These are phyloP conservation scores for Calliopsis andreniformis DNA, from an alignment of 1,140 invertebrate species.

Conservation along the genomic window DNA sequence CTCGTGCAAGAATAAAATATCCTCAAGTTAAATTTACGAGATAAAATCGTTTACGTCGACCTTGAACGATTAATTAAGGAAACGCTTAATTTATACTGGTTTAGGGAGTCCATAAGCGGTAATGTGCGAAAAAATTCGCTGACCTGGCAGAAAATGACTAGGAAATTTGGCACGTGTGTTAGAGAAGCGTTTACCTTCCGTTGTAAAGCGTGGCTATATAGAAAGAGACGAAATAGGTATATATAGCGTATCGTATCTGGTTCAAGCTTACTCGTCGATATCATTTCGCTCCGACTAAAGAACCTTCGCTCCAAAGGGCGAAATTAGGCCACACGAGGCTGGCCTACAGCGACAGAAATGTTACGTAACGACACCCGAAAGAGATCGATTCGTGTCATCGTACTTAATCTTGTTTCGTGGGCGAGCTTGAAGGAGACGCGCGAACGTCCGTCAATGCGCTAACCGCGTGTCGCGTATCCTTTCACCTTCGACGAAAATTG, in stretches of 20 bases:
- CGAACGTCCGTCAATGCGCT: not conserved
- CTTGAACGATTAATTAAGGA: too few relatives aligned
- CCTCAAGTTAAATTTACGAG: too few relatives aligned
- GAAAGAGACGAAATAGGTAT: not conserved
- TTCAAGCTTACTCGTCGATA: not conserved
- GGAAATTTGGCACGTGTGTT: too few relatives aligned
- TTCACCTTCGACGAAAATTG: constrained; percentile 22
- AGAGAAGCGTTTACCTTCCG: too few relatives aligned
- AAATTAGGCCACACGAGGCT: constrained; percentile 18
- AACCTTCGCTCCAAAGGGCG: constrained; percentile 1
- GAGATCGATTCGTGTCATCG: constrained; percentile 24
- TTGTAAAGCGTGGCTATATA: too few relatives aligned
- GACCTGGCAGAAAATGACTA: too few relatives aligned
- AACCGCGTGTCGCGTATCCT: not conserved
- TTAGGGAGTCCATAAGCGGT: too few relatives aligned
- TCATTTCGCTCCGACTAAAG: not conserved
- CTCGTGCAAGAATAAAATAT: too few relatives aligned
- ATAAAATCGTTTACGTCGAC: too few relatives aligned
- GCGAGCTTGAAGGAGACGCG: not conserved
- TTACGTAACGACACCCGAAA: constrained; percentile 18
- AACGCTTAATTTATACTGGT: too few relatives aligned
- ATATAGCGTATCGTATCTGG: not conserved
- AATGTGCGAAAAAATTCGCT: too few relatives aligned
- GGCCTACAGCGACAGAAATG: not conserved
- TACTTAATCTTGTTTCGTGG: constrained; percentile 2